Conservation (phyloP, 2,888 invertebrate species). For the Archips crataeganus region DNA sequence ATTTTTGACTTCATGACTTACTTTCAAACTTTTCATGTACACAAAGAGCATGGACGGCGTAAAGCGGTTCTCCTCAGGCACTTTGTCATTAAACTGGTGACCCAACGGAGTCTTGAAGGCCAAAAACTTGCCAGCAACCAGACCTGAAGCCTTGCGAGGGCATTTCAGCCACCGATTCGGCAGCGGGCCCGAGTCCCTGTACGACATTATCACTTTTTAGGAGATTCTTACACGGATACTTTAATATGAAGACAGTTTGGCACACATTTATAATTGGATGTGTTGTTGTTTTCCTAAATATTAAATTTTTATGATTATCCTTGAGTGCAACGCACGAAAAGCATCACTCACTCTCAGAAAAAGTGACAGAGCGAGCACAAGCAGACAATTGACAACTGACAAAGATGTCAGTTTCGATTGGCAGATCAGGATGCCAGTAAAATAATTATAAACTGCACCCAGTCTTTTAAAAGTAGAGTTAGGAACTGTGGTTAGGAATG, state of each 20-base stretch:
- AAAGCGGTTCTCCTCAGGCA: conserved; percentile 94
- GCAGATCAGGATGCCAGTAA: conserved; percentile 14
- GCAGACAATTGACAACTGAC: not conserved
- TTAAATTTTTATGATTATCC: conserved; percentile 21
- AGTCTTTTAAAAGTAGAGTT: no score
- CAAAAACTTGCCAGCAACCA: conserved; percentile 94
- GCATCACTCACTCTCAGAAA: conserved; percentile 14
- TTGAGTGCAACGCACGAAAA: conserved; percentile 20
- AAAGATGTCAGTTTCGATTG: conserved; percentile 21
- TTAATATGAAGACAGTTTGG: conserved; percentile 28
- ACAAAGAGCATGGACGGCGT: conserved; percentile 94
- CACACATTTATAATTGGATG: conserved; percentile 32
- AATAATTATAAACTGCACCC: not conserved
- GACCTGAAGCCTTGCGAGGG: conserved; percentile 91
- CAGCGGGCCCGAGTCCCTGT: conserved; percentile 86
- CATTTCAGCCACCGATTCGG: conserved; percentile 96
- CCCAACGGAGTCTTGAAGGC: conserved; percentile 98
- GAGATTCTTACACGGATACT: conserved; percentile 44
- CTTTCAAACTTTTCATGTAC: conserved; percentile 91
- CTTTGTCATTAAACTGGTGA: conserved; percentile 92
- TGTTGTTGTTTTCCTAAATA: conserved; percentile 25
- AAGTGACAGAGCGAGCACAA: not conserved
- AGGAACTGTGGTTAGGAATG: no score
- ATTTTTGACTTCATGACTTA: conserved; percentile 64
- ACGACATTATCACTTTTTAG: conserved; percentile 63